Evolutionary conservation across 1,140 invertebrate species (phyloP).

Genomic region (Aplysia californica): DNA sequence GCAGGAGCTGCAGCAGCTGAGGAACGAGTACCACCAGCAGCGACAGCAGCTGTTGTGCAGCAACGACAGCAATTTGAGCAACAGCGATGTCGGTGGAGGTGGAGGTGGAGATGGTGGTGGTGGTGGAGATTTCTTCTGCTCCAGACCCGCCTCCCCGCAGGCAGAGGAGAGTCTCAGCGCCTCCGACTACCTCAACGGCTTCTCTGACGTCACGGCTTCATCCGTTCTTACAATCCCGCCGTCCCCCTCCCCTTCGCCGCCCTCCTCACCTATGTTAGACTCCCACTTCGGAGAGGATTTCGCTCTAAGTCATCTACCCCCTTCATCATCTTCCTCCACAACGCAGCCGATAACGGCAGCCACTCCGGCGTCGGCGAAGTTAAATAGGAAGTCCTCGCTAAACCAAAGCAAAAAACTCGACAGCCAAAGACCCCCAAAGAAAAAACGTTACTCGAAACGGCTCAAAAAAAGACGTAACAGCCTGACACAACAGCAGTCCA

Average conservation of each 20-base stretch:
- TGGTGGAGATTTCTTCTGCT: too few relatives aligned
- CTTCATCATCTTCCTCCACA: neutral
- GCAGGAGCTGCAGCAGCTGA: conserved; percentile 7
- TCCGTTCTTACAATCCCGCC: too few relatives aligned
- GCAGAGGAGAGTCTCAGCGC: too few relatives aligned
- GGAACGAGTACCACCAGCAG: neutral
- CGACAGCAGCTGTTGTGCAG: neutral
- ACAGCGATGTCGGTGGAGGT: too few relatives aligned
- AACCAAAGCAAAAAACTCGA: neutral
- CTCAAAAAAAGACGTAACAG: conserved; percentile 10
- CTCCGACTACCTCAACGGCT: too few relatives aligned
- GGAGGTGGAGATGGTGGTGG: too few relatives aligned
- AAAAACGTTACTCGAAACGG: conserved; percentile 13
- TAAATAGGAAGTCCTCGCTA: neutral
- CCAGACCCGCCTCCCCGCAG: too few relatives aligned
- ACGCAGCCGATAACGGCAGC: neutral
- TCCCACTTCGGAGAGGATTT: too few relatives aligned
- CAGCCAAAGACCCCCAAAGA: neutral
- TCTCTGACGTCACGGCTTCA: too few relatives aligned
- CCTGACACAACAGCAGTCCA: neutral
- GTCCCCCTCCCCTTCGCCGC: too few relatives aligned
- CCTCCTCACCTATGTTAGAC: too few relatives aligned
- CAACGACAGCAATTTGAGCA: neutral
- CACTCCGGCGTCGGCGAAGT: neutral
- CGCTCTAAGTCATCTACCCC: too few relatives aligned